Evolutionary conservation across 2,888 invertebrate genomes (phyloP), one percentile per base, ranked within the genome.

Genomic region (Erpobdella octoculata): DNA sequence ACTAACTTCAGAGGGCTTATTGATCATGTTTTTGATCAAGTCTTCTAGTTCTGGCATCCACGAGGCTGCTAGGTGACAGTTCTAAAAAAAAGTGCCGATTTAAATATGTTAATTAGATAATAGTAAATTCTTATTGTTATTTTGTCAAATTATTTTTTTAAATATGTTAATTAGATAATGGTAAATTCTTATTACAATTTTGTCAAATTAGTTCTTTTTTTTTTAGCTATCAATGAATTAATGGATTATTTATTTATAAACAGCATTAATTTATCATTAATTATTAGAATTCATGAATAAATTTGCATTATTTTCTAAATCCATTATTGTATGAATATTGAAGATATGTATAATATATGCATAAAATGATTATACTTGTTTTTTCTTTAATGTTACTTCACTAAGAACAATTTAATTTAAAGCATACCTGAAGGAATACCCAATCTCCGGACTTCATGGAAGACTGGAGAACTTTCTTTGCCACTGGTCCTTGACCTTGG

Each of bases 401-500:
- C 9, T 66, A 31, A 61, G 61, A 66, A 66, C 9, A 69, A 53
- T 67, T 21, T 15, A 8, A 12, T 41, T 6, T 8, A 70, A 25
- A 33, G 28, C 18, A 37, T 5, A 83, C 83, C 80, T 83, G 83
- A 67, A 84, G 77, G 78, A 84, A 83, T 4, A 84, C 79, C 84
- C 84, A 84, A 76, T 84, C 83, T 12, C 84, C 84, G 71, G 77
- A 78, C 70, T 79, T 80, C 8, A 79, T 78, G 48, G 83, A 83
- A 61, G 76, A 76, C 8, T 71, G 72, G n/a, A 84, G 83, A 75
- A 83, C 76, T 72, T 81, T 81, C 78, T 84, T 84, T 25, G 84
- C 84, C 28, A 84, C 82, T 31, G 84, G 84, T 36, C 84, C 84
- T 76, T 84, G 84, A 71, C 84, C 84, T 78, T 84, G 84, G 74